Conservation (phyloP, 1,140 invertebrate species). For the Saxidomus purpurata region DNA sequence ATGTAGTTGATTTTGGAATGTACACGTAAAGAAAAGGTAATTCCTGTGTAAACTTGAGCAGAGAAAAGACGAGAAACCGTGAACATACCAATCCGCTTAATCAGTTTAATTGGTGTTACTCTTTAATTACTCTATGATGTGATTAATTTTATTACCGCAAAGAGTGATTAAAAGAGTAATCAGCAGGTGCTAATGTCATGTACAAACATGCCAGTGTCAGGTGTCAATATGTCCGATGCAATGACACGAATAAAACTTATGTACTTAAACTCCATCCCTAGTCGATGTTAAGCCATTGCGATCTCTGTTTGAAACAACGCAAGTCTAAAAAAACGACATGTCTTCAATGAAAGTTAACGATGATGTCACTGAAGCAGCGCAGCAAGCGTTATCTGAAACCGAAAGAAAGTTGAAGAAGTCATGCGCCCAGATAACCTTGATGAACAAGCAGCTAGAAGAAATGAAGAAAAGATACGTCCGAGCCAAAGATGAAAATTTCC, state of each 20-base stretch:
- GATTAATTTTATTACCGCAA: background rate
- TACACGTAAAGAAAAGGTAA: too few relatives aligned
- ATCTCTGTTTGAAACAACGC: too few relatives aligned
- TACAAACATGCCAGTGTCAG: conserved; percentile 5
- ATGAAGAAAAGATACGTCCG: conserved; percentile 60
- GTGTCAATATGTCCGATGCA: background rate
- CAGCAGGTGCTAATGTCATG: background rate
- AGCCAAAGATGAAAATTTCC: conserved; percentile 61
- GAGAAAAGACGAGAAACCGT: too few relatives aligned
- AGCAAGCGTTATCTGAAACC: background rate
- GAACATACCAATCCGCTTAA: too few relatives aligned
- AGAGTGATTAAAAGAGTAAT: background rate
- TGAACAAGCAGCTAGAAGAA: conserved; percentile 65
- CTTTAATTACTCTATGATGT: background rate
- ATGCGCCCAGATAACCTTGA: conserved; percentile 65
- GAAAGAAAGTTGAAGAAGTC: conserved; percentile 68
- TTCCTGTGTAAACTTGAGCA: too few relatives aligned
- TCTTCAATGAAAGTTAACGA: background rate
- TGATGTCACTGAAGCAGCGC: background rate
- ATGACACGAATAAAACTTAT: background rate
- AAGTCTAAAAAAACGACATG: background rate
- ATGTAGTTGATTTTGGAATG: too few relatives aligned
- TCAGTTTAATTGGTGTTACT: background rate
- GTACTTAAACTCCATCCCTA: background rate
- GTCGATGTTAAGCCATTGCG: too few relatives aligned